Evolutionary conservation across 2,797 vertebrate genomes (phyloP).

Genomic region (Siniperca undulata): DNA sequence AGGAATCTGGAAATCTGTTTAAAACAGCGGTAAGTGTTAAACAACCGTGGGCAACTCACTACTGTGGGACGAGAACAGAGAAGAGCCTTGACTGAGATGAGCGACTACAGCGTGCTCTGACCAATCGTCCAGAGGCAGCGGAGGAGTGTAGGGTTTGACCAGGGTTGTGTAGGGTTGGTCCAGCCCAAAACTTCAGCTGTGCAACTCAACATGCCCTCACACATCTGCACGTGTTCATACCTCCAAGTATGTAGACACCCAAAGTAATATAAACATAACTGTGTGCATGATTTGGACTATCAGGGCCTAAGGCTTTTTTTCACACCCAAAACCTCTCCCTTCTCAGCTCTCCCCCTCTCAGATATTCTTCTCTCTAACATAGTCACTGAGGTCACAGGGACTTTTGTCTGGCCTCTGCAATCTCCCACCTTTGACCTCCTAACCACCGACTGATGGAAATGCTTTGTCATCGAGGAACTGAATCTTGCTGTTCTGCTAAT

Average conservation of each 20-base stretch:
- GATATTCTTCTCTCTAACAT: not conserved
- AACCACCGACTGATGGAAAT: not conserved
- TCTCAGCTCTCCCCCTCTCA: not conserved
- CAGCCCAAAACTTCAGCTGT: not conserved
- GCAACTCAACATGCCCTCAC: not conserved
- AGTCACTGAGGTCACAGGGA: constrained; percentile 13
- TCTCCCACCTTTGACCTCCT: constrained; percentile 30
- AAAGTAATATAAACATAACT: not conserved
- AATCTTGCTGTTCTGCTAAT: not conserved
- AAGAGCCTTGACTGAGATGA: not conserved
- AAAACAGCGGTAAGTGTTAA: too few relatives aligned
- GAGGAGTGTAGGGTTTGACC: too few relatives aligned
- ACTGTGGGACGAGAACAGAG: not conserved
- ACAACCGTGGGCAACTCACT: too few relatives aligned
- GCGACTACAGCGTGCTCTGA: not conserved
- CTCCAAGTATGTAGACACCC: not conserved
- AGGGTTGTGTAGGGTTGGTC: not conserved
- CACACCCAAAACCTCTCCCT: not conserved
- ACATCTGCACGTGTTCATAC: not conserved
- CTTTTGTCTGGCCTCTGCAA: not conserved
- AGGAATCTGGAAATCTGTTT: too few relatives aligned
- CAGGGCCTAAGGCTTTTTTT: not conserved
- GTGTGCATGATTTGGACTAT: not conserved
- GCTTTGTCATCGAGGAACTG: constrained; percentile 51
- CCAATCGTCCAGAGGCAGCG: too few relatives aligned